These are phyloP conservation scores for Prinia subflava DNA, from an alignment of 2,113 vertebrate genomes.

Conservation along the genomic window DNA sequence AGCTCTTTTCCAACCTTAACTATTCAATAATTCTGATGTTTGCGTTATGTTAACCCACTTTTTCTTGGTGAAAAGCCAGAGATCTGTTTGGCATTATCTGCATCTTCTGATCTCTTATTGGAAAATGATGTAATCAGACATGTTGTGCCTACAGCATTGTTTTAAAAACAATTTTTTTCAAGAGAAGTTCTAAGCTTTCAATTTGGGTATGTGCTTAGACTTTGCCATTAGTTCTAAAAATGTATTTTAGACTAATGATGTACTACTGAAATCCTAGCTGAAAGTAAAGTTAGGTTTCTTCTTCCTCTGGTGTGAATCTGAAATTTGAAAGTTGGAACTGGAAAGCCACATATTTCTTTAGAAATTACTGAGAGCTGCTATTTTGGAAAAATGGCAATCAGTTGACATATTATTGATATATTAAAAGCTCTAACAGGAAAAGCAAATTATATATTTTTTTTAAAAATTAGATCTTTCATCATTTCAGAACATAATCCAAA, in stretches of 20 bases:
- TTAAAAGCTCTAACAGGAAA: neutral
- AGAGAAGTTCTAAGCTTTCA: neutral
- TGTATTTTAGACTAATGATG: neutral
- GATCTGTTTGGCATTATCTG: neutral
- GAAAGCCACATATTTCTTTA: neutral
- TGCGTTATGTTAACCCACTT: neutral
- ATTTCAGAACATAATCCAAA: neutral
- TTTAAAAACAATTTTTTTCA: neutral
- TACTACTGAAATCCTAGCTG: neutral
- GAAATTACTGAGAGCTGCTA: neutral
- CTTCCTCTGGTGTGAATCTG: neutral
- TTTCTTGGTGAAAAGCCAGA: neutral
- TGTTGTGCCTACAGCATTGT: neutral
- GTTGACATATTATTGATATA: neutral
- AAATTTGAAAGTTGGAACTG: neutral
- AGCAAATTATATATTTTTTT: neutral
- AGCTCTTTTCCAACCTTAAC: neutral
- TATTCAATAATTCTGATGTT: neutral
- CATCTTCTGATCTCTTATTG: neutral
- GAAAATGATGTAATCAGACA: neutral
- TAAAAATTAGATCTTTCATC: rapidly evolving
- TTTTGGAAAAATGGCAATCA: neutral
- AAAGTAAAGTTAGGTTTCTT: neutral
- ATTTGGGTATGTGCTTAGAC: neutral
- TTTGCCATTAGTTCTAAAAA: neutral